A percentile compares a stretch with the other conserved stretches of the same genome.
Conservation (phyloP, 2,888 invertebrate genomes). For the Neoaliturus tenellus region DNA sequence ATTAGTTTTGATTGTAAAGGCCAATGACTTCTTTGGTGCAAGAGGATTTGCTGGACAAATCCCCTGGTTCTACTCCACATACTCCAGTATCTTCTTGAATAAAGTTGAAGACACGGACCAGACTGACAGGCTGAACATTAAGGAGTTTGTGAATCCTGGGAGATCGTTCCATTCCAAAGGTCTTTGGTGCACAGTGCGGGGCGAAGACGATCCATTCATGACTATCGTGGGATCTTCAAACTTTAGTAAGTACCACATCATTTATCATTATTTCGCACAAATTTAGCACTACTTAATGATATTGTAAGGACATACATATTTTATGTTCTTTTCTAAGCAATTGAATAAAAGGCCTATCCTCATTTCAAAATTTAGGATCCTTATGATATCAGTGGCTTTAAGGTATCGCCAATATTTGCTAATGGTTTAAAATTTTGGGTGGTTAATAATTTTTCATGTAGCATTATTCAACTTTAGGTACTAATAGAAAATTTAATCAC, state of each 20-base stretch:
- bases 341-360: no score
- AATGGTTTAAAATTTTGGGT: no score
- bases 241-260: slow-evolving; percentile 78
- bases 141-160: slow-evolving; percentile 87
- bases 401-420: no score
- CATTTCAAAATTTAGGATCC: no score
- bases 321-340: no score
- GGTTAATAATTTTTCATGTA: no score
- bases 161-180: slow-evolving; percentile 99
- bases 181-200: slow-evolving; percentile 85
- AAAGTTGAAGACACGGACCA: slow-evolving; percentile 78
- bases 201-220: slow-evolving; percentile 81
- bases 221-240: slow-evolving; percentile 97
- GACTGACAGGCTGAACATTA: slow-evolving; percentile 82
- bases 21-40: slow-evolving; percentile 95
- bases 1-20: not conserved
- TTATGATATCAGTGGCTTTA: no score
- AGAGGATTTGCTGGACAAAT: slow-evolving; percentile 93
- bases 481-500: no score
- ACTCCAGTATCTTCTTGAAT: slow-evolving; percentile 80
- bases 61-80: slow-evolving; percentile 92
- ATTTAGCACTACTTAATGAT: no score
- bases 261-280: no score
- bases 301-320: no score
- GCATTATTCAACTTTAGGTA: no score